A percentile compares a stretch with the other conserved stretches of the same genome.
phyloP scores from a whole-genome alignment of 2,113 vertebrate genomes.

The Sminthopsis crassicaudata region DNA sequence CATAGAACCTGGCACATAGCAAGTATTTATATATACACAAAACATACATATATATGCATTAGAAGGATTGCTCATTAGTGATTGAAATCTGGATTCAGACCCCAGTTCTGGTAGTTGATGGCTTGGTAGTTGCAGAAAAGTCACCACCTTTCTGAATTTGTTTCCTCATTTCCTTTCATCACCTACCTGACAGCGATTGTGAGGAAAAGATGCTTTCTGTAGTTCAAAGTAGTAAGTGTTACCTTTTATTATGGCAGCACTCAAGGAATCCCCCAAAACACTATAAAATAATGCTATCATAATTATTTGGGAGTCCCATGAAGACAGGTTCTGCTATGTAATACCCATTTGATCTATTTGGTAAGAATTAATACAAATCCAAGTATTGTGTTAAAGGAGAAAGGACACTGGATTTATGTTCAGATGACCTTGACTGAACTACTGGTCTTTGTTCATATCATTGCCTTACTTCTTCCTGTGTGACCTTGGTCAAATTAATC shows the following conservation, averaged over 20 bases:
- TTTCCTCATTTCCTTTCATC: background rate
- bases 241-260: background rate
- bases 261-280: background rate
- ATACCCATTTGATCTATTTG: background rate
- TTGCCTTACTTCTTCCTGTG: background rate
- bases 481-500: background rate
- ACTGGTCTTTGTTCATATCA: background rate
- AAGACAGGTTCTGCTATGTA: background rate
- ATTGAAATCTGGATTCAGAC: background rate
- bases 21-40: background rate
- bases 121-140: background rate
- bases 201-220: background rate
- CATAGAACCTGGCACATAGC: background rate
- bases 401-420: background rate
- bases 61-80: background rate
- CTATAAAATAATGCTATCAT: background rate
- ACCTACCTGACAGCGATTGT: background rate
- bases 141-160: background rate
- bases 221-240: background rate
- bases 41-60: background rate
- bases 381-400: background rate
- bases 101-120: background rate
- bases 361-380: background rate
- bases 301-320: background rate
- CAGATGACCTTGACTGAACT: background rate